Base-by-base conservation (phyloP, 2,113 vertebrate genomes). In the Corvus moneduloides region DNA sequence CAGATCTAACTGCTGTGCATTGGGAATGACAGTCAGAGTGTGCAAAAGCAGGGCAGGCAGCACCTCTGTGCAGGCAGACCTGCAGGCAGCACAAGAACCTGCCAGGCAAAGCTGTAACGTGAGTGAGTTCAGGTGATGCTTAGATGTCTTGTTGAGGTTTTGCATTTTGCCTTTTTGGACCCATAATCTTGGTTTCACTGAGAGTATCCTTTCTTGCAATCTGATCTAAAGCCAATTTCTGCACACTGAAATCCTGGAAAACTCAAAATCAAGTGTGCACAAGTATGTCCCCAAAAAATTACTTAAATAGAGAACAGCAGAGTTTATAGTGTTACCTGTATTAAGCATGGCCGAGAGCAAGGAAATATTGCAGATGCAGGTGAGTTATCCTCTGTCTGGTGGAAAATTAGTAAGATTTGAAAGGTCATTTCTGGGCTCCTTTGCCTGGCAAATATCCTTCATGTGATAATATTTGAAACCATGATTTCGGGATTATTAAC, bases 401-500 rank as follows among this genome's bases (percentile, higher is more conserved):
- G 24, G 54, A 89, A 94, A 93, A 94, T 30, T 55, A 84, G 20
- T 27, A 91, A 56, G 54, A 92, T 74, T 35, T 90, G 64, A 71
- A 88, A 93, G 49, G 23, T 46, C 44, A 17, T 4, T 49, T 87
- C 55, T 77, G 22, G 72, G 52, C 18, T 91, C 10, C 39, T 87
- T 93, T 92, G 13, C 55, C 78, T 69, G 66, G 43, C 10, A 94
- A 78, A 72, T 84, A 46, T n/a, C 52, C 67, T 88, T 22, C 37
- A 46, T 61, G 62, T 66, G 63, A 72, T 75, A 88, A 76, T 83
- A 75, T 82, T 82, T 89, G 86, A 93, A 91, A 81, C 11, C 17
- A 48, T 35, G 28, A 37, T 63, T 92, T 72, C 68, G 52, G 80
- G 37, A 74, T 94, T 95, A 92, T 91, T 94, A 87, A 93, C 51